Conservation (phyloP, 2,113 vertebrate genomes). For the Tetraodon nigroviridis region DNA sequence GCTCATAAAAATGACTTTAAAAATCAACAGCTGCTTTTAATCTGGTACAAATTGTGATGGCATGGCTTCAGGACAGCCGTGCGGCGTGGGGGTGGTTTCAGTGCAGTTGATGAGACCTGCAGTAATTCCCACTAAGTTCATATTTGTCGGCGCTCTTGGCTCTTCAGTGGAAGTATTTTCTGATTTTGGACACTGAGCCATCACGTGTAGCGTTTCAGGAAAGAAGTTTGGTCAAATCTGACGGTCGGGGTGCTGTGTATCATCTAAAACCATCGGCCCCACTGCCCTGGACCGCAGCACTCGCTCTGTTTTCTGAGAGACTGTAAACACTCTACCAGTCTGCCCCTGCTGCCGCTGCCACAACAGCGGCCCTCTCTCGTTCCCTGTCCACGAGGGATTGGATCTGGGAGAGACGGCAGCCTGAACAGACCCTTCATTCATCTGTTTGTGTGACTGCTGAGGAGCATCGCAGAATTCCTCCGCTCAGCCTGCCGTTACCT, state of each 20-base stretch:
- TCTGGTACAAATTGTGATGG: conserved; percentile 28
- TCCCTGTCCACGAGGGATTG: conserved; percentile 42
- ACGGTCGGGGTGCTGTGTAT: conserved; percentile 20
- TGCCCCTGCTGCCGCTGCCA: conserved; percentile 15
- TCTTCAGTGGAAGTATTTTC: conserved; percentile 7
- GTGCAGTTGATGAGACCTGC: conserved; percentile 28
- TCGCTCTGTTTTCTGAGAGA: neutral
- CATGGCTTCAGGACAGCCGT: neutral
- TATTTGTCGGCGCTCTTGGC: conserved; percentile 22
- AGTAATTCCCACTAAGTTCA: conserved; percentile 26
- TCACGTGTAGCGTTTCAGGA: conserved; percentile 14
- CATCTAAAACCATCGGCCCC: conserved; percentile 28
- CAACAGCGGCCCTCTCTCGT: conserved; percentile 15
- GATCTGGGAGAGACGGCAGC: conserved; percentile 38
- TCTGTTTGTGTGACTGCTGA: conserved; percentile 59
- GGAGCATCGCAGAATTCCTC: conserved; percentile 62
- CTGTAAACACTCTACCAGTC: conserved; percentile 23
- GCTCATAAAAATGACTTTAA: conserved; percentile 6
- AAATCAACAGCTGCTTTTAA: conserved; percentile 12
- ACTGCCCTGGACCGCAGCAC: conserved; percentile 4
- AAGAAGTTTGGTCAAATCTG: conserved; percentile 20
- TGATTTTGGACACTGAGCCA: conserved; percentile 17
- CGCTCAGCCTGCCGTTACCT: conserved; percentile 56
- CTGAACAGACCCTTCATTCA: conserved; percentile 69
- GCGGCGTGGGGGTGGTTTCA: conserved; percentile 13